phyloP scores from a whole-genome alignment of 2,113 vertebrate genomes.

The Promerops cafer region DNA sequence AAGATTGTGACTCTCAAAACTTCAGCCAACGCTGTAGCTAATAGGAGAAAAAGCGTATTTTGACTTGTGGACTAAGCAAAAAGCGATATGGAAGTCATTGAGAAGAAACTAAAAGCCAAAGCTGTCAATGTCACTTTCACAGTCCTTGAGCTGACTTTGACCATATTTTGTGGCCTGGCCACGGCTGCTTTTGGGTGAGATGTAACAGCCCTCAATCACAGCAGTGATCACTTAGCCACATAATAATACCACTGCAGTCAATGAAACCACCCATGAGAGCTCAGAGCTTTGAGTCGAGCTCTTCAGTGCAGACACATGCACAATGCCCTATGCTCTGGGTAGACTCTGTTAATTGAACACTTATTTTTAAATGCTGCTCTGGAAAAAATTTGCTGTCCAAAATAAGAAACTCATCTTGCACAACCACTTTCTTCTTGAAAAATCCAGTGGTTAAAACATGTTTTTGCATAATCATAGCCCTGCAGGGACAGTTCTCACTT shows the following conservation, averaged over 20 bases:
- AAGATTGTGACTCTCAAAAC: not conserved
- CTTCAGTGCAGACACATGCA: not conserved
- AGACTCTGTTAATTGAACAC: not conserved
- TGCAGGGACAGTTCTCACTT: not conserved
- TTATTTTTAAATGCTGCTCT: slow-evolving; percentile 10
- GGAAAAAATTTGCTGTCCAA: not conserved
- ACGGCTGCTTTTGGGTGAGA: slow-evolving; percentile 24
- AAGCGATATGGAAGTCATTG: not conserved
- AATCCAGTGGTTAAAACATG: not conserved
- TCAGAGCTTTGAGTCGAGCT: not conserved
- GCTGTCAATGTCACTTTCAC: slow-evolving; percentile 11
- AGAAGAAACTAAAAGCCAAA: slow-evolving; percentile 1
- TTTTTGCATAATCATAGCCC: not conserved
- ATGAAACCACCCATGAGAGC: slow-evolving; percentile 17
- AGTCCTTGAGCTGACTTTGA: slow-evolving; percentile 9
- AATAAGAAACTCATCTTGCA: not conserved
- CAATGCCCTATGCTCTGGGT: not conserved
- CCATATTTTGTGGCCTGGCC: slow-evolving; percentile 23
- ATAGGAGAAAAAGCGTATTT: not conserved
- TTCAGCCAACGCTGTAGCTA: not conserved
- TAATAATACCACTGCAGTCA: slow-evolving; percentile 6
- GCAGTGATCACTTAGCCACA: not conserved
- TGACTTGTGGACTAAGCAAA: not conserved
- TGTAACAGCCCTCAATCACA: not conserved
- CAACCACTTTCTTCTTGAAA: not conserved